Conservation (phyloP, 2,797 vertebrate genomes). For the Psittacula echo region DNA sequence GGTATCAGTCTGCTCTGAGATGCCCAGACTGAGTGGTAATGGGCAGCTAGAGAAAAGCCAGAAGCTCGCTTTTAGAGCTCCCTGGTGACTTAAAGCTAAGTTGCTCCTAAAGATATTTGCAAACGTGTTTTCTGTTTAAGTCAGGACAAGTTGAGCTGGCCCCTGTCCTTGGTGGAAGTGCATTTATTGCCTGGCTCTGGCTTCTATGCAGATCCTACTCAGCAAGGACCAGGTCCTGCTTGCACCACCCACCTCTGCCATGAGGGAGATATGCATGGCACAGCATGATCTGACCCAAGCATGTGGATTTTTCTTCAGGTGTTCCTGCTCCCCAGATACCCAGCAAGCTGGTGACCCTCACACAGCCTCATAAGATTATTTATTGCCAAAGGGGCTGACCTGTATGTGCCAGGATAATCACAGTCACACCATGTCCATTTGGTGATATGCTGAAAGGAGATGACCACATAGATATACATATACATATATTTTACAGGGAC, state of each 20-base stretch:
- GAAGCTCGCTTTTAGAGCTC: neutral
- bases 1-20: neutral
- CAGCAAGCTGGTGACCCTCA: neutral
- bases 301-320: rapidly evolving
- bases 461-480: neutral
- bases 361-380: rapidly evolving
- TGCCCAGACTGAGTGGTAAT: neutral
- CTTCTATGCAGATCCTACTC: neutral
- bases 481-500: neutral
- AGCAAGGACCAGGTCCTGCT: neutral
- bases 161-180: neutral
- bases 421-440: neutral
- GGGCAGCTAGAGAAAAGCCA: neutral
- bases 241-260: rapidly evolving
- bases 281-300: rapidly evolving
- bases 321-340: neutral
- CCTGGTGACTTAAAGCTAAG: neutral
- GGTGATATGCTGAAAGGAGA: neutral
- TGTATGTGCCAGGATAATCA: neutral
- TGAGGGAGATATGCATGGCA: neutral
- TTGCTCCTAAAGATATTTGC: neutral
- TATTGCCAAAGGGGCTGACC: neutral
- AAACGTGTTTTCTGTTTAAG: neutral
- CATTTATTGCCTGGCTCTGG: neutral
- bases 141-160: neutral